Conservation (phyloP, 2,113 vertebrate species). For the Dicentrarchus labrax region DNA sequence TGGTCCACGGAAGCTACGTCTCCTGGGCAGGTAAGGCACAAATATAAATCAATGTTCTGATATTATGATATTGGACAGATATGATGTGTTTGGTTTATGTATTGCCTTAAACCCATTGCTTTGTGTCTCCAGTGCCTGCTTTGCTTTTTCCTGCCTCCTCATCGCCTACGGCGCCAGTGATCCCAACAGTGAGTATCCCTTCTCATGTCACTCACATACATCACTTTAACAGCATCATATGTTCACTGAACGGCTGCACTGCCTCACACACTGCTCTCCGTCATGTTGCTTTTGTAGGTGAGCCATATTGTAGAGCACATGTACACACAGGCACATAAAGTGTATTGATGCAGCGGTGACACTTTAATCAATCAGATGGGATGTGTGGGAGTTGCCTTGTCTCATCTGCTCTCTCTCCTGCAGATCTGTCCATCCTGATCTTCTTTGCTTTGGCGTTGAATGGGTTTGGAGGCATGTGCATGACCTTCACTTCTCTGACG, state of each 20-base stretch:
- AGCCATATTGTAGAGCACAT: background rate
- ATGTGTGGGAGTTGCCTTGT: background rate
- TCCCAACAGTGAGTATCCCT: constrained; percentile 88
- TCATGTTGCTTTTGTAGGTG: background rate
- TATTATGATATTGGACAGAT: background rate
- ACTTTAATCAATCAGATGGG: background rate
- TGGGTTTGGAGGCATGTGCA: constrained; percentile 98
- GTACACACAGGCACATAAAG: background rate
- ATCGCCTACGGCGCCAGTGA: constrained; percentile 95
- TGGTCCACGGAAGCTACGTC: constrained; percentile 93
- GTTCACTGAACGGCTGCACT: background rate
- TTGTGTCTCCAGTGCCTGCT: constrained; percentile 88
- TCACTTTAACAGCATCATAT: background rate
- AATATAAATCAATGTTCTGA: no score
- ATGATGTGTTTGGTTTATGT: background rate
- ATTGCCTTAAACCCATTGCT: background rate
- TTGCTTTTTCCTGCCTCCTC: constrained; percentile 93
- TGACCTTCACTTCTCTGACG: constrained; percentile 98
- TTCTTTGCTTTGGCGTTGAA: constrained; percentile 96
- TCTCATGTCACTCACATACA: background rate
- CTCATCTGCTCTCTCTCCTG: constrained; percentile 7
- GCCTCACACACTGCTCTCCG: background rate
- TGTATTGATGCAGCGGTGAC: background rate
- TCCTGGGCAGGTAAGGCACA: constrained; percentile 93
- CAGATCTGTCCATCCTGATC: constrained; percentile 96